Conservation (phyloP, 2,113 vertebrate species). For the Dascyllus trimaculatus region DNA sequence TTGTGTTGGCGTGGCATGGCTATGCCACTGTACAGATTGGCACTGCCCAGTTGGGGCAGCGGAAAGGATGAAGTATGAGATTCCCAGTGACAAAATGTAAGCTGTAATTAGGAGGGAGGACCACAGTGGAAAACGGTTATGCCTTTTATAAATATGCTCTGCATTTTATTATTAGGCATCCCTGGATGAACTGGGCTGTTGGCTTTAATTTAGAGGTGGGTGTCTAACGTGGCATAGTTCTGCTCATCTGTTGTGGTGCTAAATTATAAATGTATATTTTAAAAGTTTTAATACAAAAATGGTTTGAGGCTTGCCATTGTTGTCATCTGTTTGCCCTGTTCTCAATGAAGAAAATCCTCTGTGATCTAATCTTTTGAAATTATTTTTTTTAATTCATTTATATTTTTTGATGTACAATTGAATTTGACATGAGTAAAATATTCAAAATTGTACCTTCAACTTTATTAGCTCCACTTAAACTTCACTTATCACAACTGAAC, state of each 20-base stretch:
- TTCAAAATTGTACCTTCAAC: too few species aligned
- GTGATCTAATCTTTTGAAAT: too few species aligned
- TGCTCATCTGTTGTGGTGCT: conserved; percentile 5
- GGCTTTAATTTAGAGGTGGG: conserved; percentile 10
- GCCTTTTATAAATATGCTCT: conserved; percentile 28
- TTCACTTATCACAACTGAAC: background rate
- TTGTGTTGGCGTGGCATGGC: conserved; percentile 86
- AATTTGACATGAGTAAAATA: too few species aligned
- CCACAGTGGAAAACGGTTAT: conserved; percentile 23
- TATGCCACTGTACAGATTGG: conserved; percentile 78
- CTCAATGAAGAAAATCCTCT: too few species aligned
- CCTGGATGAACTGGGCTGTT: conserved; percentile 1
- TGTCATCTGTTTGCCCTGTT: too few species aligned
- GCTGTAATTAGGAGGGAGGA: conserved; percentile 67
- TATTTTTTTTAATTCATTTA: background rate
- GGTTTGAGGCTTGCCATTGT: background rate
- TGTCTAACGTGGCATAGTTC: background rate
- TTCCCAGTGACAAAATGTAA: conserved; percentile 64
- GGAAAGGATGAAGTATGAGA: conserved; percentile 74
- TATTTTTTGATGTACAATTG: too few species aligned
- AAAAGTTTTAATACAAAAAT: background rate
- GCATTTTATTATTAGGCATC: conserved; percentile 11
- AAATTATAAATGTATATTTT: conserved; percentile 13
- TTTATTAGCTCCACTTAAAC: background rate
- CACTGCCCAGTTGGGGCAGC: conserved; percentile 74